Conservation (phyloP, 2,113 vertebrate species). For the Vulpes ferrilata region DNA sequence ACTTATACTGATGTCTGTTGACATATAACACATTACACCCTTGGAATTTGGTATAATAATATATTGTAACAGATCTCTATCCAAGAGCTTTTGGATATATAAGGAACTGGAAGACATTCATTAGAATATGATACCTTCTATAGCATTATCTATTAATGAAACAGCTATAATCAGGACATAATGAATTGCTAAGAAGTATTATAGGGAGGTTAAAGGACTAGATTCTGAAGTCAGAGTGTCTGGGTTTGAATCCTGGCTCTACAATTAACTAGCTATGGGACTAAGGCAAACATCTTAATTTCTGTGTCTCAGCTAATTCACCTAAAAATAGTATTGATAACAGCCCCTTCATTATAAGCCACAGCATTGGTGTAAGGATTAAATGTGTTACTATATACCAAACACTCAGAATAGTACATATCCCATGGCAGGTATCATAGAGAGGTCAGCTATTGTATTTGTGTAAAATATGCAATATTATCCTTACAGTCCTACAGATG, state of each 20-base stretch:
- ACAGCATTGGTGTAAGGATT: background rate
- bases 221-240: background rate
- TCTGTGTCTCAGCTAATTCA: background rate
- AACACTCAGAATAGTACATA: background rate
- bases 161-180: background rate
- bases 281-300: background rate
- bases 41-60: constrained; percentile 12
- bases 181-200: background rate
- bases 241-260: background rate
- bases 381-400: background rate
- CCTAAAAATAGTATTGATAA: constrained; percentile 19
- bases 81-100: background rate
- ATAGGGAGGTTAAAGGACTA: background rate
- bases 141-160: constrained; percentile 16
- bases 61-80: background rate
- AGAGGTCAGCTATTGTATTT: background rate
- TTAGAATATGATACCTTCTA: constrained; percentile 7
- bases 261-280: background rate
- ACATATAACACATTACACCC: background rate
- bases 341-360: background rate
- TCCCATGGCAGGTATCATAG: background rate
- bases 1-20: background rate
- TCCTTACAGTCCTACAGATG: background rate
- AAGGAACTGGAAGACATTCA: background rate
- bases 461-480: background rate